These are phyloP conservation scores for Girardinus metallicus DNA, from an alignment of 2,797 vertebrate genomes.

Conservation along the genomic window DNA sequence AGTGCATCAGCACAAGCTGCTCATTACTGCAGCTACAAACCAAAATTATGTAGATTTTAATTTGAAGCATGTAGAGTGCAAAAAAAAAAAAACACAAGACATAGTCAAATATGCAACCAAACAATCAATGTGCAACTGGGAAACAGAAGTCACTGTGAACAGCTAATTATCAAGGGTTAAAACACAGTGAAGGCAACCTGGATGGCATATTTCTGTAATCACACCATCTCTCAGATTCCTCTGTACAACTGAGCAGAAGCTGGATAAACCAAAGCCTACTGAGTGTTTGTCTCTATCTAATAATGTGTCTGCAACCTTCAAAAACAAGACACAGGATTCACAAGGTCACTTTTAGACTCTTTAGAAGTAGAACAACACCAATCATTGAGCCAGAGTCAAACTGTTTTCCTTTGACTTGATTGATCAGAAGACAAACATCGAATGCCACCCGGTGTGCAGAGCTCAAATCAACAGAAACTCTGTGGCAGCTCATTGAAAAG, in stretches of 20 bases:
- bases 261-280: background rate
- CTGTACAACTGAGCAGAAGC: conserved; percentile 1
- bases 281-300: background rate
- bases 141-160: background rate
- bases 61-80: no score
- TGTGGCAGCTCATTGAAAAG: background rate
- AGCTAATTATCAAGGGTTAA: background rate
- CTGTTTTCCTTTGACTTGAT: background rate
- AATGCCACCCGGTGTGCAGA: background rate
- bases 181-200: background rate
- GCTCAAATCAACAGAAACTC: background rate
- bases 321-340: background rate
- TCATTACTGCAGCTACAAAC: no score
- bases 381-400: background rate
- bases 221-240: background rate
- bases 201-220: background rate
- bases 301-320: background rate
- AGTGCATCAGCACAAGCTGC: no score
- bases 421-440: background rate
- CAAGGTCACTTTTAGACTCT: background rate
- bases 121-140: no score
- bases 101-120: no score
- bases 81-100: no score
- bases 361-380: background rate
- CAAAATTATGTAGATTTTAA: no score